Percentiles rank a stretch among this genome's conserved stretches.
These are phyloP conservation scores for Branchinecta lynchi DNA, from an alignment of 1,140 invertebrate species.

Conservation along the genomic window DNA sequence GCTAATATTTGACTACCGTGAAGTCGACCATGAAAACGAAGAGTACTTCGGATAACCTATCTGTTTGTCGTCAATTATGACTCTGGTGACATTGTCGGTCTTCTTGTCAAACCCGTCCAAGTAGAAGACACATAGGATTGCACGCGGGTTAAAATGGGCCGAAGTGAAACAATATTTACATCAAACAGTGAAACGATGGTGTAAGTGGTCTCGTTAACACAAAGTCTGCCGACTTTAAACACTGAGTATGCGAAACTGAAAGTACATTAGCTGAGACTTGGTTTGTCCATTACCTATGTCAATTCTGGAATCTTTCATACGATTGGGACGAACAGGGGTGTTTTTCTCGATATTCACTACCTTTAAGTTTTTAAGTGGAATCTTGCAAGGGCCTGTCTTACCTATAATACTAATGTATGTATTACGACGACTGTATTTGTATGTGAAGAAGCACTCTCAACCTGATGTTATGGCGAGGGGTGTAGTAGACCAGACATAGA, in stretches of 20 bases:
- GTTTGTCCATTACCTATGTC: conserved; percentile 2
- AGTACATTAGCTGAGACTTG: not conserved
- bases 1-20: too few species aligned
- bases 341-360: too few species aligned
- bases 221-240: not conserved
- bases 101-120: conserved; percentile 1
- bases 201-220: conserved; percentile 6
- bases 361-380: too few species aligned
- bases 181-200: not conserved
- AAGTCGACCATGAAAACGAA: too few species aligned
- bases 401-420: too few species aligned
- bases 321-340: too few species aligned
- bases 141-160: not conserved
- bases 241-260: not conserved
- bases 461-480: too few species aligned
- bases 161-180: not conserved
- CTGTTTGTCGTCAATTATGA: conserved; percentile 7
- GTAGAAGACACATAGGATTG: not conserved
- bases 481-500: too few species aligned
- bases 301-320: not conserved
- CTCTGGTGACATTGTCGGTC: not conserved
- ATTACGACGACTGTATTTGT: too few species aligned
- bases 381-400: too few species aligned
- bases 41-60: not conserved
- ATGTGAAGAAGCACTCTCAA: too few species aligned